Base-by-base conservation (phyloP, 2,113 vertebrate genomes). In the Garra rufa region DNA sequence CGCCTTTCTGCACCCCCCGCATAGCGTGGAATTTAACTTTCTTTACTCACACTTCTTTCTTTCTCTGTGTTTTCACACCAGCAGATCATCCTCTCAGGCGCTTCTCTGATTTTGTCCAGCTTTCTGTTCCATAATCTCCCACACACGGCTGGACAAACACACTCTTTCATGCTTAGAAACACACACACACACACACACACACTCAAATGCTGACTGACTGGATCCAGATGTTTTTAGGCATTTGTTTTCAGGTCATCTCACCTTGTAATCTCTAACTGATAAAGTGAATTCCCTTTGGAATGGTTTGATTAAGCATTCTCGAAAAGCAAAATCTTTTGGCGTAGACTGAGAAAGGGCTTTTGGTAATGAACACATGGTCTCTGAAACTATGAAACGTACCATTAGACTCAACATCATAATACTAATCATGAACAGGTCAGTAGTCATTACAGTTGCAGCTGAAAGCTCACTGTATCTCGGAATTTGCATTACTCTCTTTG, bases 11-110 rank as follows among this genome's bases (percentile, higher is more conserved):
- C 82, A 80, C 85, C 81, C 90, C 89, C 90, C 84, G 88, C 88
- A 14, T 78, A 84, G 55, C 74, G 44, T 85, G 92, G 94, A 94
- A 93, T 93, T 90, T 92, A 76, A 92, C 92, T 76, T 69, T 86
- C 85, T 71, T 41, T 11, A 69, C 77, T 63, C 43, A 74, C 30
- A 82, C 43, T 38, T 71, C 57, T 57, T 57, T 13, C 74, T n/a
- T 38, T 43, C 41, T 59, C 15, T 70, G 46, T 70, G 21, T 65
- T 76, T 76, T 65, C 75, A 24, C 79, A 63, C 41, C 15, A 67
- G 76, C 76, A 88, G 65, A 75, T 50, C 41, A 73, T 57, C 75
- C 74, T 83, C 76, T 19, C 3, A 17, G 28, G 34, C 21, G 8
- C 76, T 65, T 10, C 79, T 89, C 87, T 87, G 70, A 88, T 88